These are phyloP conservation scores for Tretioscincus oriximinensis DNA, from an alignment of 2,113 vertebrate species.

Conservation along the genomic window DNA sequence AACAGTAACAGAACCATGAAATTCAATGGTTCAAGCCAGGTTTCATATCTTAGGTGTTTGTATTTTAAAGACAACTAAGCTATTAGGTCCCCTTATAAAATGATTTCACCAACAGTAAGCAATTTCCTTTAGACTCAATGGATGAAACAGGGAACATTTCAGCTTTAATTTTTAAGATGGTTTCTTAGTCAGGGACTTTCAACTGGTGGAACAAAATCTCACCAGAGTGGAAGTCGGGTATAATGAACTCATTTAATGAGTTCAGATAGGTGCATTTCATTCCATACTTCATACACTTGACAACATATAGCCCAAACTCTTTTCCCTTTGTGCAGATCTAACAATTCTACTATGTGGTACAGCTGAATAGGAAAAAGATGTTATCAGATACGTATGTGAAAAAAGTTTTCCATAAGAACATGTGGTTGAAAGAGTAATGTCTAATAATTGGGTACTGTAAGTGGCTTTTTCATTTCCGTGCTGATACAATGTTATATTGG, in stretches of 20 bases:
- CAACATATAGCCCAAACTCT: not conserved
- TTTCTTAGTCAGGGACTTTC: not conserved
- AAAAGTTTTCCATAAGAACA: not conserved
- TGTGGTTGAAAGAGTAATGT: too few species aligned
- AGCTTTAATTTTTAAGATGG: slow-evolving; percentile 10
- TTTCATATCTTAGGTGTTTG: not conserved
- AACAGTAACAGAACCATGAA: not conserved
- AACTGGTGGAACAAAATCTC: not conserved
- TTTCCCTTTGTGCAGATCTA: not conserved
- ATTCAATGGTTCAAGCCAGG: not conserved
- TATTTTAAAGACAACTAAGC: not conserved
- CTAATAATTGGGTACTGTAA: too few species aligned
- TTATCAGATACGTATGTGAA: not conserved
- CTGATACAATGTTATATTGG: not conserved
- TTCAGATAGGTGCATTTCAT: slow-evolving; percentile 1
- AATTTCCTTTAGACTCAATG: not conserved
- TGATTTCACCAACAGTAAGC: not conserved
- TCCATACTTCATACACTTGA: not conserved
- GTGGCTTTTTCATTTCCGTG: too few species aligned
- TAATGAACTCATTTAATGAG: slow-evolving; percentile 1
- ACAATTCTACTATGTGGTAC: slow-evolving; percentile 1
- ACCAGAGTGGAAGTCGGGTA: too few species aligned
- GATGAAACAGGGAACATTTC: not conserved
- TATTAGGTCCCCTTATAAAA: not conserved
- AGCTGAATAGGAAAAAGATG: not conserved